These are phyloP conservation scores for Spisula solida DNA, from an alignment of 2,888 invertebrate species.

Conservation along the genomic window DNA sequence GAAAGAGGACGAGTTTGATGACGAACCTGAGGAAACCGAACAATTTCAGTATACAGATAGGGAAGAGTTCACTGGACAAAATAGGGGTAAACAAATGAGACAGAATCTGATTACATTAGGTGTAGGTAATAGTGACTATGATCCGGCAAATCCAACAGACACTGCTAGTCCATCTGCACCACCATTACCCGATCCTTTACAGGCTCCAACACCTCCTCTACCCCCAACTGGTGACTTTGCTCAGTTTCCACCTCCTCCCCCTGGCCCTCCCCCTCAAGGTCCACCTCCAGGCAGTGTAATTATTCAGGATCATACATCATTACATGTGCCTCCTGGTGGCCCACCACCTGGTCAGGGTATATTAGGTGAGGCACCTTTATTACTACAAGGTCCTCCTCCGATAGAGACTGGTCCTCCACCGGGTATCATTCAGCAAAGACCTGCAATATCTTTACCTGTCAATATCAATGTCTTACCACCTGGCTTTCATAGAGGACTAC, in stretches of 20 bases:
- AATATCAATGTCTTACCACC: slow-evolving; percentile 67
- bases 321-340: slow-evolving; percentile 11
- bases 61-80: slow-evolving; percentile 64
- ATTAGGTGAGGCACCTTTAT: slow-evolving; percentile 64
- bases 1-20: slow-evolving; percentile 62
- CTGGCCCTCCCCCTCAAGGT: slow-evolving; percentile 68
- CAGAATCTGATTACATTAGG: slow-evolving; percentile 63
- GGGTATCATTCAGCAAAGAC: slow-evolving; percentile 59
- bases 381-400: slow-evolving; percentile 55
- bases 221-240: slow-evolving; percentile 53
- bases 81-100: slow-evolving; percentile 62
- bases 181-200: slow-evolving; percentile 52
- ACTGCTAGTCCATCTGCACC: slow-evolving; percentile 55
- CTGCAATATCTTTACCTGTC: slow-evolving; percentile 58
- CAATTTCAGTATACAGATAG: slow-evolving; percentile 71
- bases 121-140: slow-evolving; percentile 66
- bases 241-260: slow-evolving; percentile 67
- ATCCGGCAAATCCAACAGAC: slow-evolving; percentile 73
- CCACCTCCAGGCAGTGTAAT: slow-evolving; percentile 52
- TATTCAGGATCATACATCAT: slow-evolving; percentile 39
- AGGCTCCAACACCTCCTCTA: slow-evolving; percentile 59
- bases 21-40: slow-evolving; percentile 70
- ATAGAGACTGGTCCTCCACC: slow-evolving; percentile 50
- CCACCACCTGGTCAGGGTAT: slow-evolving; percentile 64
- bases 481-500: slow-evolving; percentile 70